Percentiles rank a stretch among this genome's conserved stretches.
These are phyloP conservation scores for Rotaria magnacalcarata DNA, from an alignment of 2,888 invertebrate species.

Conservation along the genomic window DNA sequence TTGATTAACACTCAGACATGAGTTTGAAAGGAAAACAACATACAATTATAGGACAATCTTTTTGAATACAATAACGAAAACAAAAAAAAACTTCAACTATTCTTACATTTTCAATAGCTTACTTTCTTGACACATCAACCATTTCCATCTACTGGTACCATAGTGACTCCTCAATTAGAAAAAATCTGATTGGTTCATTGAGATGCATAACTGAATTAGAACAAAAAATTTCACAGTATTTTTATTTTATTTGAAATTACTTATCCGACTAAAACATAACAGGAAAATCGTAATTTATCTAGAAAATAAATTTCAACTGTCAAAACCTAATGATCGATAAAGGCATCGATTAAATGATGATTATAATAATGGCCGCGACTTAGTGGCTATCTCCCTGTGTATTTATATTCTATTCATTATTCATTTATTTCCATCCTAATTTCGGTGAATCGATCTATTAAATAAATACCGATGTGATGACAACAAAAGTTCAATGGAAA, in stretches of 20 bases:
- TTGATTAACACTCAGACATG: too few species aligned
- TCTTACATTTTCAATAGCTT: background rate
- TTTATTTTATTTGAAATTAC: background rate
- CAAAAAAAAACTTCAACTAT: background rate
- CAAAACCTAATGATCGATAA: background rate
- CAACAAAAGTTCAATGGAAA: conserved; percentile 48
- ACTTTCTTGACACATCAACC: background rate
- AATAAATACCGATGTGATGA: background rate
- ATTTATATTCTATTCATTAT: background rate
- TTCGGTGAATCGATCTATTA: background rate
- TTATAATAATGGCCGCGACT: background rate
- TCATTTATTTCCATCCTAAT: background rate
- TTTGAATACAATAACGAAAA: too few species aligned
- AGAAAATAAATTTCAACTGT: background rate
- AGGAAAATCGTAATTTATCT: background rate
- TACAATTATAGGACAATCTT: too few species aligned
- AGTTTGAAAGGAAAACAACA: too few species aligned
- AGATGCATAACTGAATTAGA: background rate
- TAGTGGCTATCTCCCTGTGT: background rate
- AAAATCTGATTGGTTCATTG: background rate
- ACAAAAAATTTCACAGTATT: background rate
- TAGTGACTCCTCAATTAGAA: background rate
- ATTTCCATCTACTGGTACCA: background rate
- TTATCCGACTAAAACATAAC: background rate
- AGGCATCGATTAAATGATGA: background rate